These are phyloP conservation scores for Boleophthalmus pectinirostris DNA, from an alignment of 2,113 vertebrate genomes.

Conservation along the genomic window DNA sequence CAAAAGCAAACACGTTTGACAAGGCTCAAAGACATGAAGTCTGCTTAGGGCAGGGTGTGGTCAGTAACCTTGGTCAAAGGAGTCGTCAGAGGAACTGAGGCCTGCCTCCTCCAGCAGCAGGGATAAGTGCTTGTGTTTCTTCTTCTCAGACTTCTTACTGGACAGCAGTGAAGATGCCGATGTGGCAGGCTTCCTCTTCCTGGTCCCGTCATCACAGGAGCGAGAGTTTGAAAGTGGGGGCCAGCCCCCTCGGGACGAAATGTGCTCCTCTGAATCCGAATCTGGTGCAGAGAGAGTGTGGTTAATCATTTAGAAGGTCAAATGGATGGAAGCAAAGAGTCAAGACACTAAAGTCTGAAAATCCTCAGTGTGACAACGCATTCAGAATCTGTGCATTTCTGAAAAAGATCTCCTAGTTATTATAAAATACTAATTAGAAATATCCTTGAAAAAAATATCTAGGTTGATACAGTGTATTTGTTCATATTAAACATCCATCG, in stretches of 20 bases:
- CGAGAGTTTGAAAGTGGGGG: slow-evolving; percentile 77
- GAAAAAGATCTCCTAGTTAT: background rate
- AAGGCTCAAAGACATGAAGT: slow-evolving; percentile 35
- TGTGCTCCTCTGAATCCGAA: slow-evolving; percentile 93
- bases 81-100: slow-evolving; percentile 94
- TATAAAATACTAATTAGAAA: background rate
- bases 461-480: background rate
- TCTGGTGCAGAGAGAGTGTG: slow-evolving; percentile 80
- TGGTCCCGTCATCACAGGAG: slow-evolving; percentile 68
- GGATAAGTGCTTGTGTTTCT: slow-evolving; percentile 91
- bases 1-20: slow-evolving; percentile 38
- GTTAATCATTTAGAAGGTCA: slow-evolving; percentile 39
- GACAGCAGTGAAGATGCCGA: slow-evolving; percentile 77
- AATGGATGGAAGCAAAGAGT: slow-evolving; percentile 8
- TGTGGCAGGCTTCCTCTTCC: slow-evolving; percentile 73
- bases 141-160: slow-evolving; percentile 80
- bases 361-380: background rate
- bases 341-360: slow-evolving; percentile 9
- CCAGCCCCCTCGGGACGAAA: slow-evolving; percentile 86
- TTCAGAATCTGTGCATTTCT: background rate
- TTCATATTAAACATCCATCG: background rate
- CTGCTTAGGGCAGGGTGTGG: slow-evolving; percentile 58
- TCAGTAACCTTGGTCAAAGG: slow-evolving; percentile 99
- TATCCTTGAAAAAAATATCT: background rate
- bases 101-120: slow-evolving; percentile 90